Conservation (phyloP, 2,888 invertebrate genomes). For the Agrochola macilenta region DNA sequence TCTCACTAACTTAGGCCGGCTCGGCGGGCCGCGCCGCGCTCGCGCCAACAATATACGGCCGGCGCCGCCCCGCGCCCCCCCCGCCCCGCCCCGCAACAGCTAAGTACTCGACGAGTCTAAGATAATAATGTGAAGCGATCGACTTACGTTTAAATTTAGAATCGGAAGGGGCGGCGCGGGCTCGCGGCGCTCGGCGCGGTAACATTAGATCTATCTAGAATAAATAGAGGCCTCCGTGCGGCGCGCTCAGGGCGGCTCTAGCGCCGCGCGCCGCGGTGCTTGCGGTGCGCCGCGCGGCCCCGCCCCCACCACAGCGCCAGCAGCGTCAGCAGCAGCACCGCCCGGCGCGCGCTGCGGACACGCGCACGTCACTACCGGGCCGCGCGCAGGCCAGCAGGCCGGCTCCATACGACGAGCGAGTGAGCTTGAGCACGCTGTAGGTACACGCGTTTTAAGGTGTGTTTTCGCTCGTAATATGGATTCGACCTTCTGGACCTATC, state of each 20-base stretch:
- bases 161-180: slow-evolving; percentile 76
- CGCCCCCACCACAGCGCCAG: slow-evolving; percentile 82
- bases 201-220: slow-evolving; percentile 90
- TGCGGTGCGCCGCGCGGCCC: slow-evolving; percentile 87
- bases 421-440: not conserved
- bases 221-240: slow-evolving; percentile 76
- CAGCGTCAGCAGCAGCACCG: slow-evolving; percentile 83
- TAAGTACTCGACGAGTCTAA: slow-evolving; percentile 86
- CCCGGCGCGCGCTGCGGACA: slow-evolving; percentile 78
- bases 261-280: slow-evolving; percentile 90
- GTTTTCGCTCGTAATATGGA: not conserved
- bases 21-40: slow-evolving; percentile 58
- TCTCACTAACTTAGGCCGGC: slow-evolving; percentile 59
- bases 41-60: slow-evolving; percentile 48
- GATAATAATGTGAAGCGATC: slow-evolving; percentile 87
- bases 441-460: not conserved
- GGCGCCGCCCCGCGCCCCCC: slow-evolving; percentile 60
- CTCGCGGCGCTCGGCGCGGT: slow-evolving; percentile 70
- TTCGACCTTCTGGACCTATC: not conserved
- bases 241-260: slow-evolving; percentile 88
- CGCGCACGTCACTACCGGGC: not conserved
- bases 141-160: slow-evolving; percentile 83
- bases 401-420: not conserved
- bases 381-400: not conserved
- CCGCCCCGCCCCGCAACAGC: slow-evolving; percentile 79